Base-by-base conservation (phyloP, 2,797 vertebrate genomes). In the Limosa lapponica region DNA sequence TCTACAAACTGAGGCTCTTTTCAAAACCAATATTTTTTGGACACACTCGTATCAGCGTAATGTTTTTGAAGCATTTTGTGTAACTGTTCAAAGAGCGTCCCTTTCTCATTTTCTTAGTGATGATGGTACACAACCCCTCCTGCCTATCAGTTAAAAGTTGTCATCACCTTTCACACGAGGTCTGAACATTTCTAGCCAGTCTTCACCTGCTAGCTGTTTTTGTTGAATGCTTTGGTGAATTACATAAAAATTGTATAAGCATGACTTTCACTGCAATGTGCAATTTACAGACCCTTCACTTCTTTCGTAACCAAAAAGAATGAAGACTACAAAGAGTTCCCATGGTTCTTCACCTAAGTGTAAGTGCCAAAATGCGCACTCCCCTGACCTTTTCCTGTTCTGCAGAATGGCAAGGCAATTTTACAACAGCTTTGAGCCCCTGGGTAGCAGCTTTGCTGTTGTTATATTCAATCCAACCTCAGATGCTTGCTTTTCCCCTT, bases 1-100 rank as follows among this genome's bases (percentile, higher is more conserved):
- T 32, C 18, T 66, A 32, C 27, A 58, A 79, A 57, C 6, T 2
- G 11, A 73, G 19, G 36, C 5, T 27, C 2, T 12, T 80, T 49
- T 54, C 16, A 57, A 34, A 62, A 79, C 12, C 8, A 48, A 3
- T 20, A 41, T 39, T 75, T 75, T 87, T 65, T 32, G 20, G 8
- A n/a, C 4, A 13, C 4, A 7, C 3, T 46, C 3, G 0, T 48
- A 20, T 20, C 30, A 46, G 13, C 2, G 8, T 28, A 39, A 43
- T 3, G 8, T n/a, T 87, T 46, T 24, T 14, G 30, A 32, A 58
- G 16, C 7, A 24, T 64, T 89, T 69, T 66, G 20, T 32, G 28
- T 27, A 57, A 57, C 22, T 18, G 12, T 28, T 66, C 37, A 71
- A 49, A 43, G 28, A 51, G 8, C 6, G 2, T 36, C 13, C 3